Base-by-base conservation (phyloP, 2,113 vertebrate genomes). In the Leucopsar rothschildi region DNA sequence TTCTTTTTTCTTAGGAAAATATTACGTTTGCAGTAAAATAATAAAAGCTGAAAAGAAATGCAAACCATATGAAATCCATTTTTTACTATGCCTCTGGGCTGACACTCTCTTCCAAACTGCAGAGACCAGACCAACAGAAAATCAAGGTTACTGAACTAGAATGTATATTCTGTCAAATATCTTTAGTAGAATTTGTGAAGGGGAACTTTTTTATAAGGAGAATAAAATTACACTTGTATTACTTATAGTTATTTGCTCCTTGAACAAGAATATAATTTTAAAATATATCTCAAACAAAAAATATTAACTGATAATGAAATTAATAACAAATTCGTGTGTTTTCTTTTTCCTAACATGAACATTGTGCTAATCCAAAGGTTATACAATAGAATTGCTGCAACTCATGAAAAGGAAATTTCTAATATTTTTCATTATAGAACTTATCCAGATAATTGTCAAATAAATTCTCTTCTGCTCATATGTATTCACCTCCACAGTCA, bases 1-100 rank as follows among this genome's bases (percentile, higher is more conserved):
- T 95, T 49, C 6, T 42, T 68, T 82, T 82, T 95, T n/a, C 78
- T 95, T 83, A 95, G 71, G 92, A 91, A 28, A 95, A 76, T 80
- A 91, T 84, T 84, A 77, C 4, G 0, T 88, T 80, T 95, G 55
- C 69, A 93, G 31, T 68, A 95, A 96, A 96, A 84, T 79, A 94
- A 63, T 76, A 84, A 90, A 80, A 93, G 23, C 45, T 64, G 39
- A 71, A 95, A 85, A 91, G 72, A 86, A 85, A 93, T 71, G 49
- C 83, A 95, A 92, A 77, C 25, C 37, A 53, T 61, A 49, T 72
- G 77, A 95, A 91, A 88, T 92, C 12, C 23, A 72, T 88, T 96
- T 86, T 76, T 71, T 80, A 60, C 10, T 60, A 55, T 88, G 70
- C 31, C 59, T 37, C 18, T 87, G 56, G 53, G 55, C 27, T 96